Conservation (phyloP, 1,140 invertebrate genomes). For the Camponotus floridanus region DNA sequence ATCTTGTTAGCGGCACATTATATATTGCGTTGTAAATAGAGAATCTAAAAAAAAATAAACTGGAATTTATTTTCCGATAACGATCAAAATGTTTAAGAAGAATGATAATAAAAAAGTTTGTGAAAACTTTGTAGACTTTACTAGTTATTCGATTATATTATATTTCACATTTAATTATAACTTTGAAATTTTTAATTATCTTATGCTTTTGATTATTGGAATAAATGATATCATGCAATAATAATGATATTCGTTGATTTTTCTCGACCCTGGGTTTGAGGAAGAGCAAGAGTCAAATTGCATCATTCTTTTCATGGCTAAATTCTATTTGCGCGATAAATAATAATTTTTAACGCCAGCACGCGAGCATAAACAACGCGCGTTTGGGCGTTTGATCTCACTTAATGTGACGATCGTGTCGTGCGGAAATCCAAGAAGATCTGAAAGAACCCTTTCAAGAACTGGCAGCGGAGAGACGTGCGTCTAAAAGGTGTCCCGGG, state of each 20-base stretch:
- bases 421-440: conserved; percentile 59
- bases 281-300: neutral
- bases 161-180: conserved; percentile 22
- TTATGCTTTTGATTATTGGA: conserved; percentile 11
- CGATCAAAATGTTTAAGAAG: neutral
- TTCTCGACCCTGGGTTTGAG: neutral
- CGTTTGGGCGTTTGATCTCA: conserved; percentile 65
- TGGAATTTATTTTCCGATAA: neutral
- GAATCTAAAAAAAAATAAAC: neutral
- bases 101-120: neutral
- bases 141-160: neutral
- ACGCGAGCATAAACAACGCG: conserved; percentile 63
- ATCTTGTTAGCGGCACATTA: conserved; percentile 19
- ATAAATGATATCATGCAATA: conserved; percentile 27
- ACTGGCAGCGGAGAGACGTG: neutral
- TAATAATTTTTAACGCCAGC: conserved; percentile 68
- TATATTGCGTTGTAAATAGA: neutral
- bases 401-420: conserved; percentile 76
- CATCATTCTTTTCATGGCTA: conserved; percentile 21
- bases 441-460: conserved; percentile 66
- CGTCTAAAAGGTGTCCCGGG: neutral
- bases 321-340: conserved; percentile 70
- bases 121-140: neutral
- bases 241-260: conserved; percentile 10
- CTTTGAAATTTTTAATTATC: neutral